Conservation (phyloP, 1,140 invertebrate species). For the Pseudomyrmex cubaensis region DNA sequence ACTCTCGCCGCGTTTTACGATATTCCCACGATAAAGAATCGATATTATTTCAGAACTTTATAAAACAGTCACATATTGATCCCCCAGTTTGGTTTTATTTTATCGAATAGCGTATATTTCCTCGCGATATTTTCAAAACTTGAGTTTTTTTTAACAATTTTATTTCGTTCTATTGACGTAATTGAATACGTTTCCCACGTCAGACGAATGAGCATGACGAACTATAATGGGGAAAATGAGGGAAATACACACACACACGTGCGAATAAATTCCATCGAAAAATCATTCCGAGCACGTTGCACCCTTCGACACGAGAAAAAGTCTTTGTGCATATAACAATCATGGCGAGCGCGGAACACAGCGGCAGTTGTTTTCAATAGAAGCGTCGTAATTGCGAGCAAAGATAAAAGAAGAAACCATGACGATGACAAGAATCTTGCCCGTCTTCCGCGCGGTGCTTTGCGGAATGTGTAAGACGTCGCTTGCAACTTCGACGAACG, state of each 20-base stretch:
- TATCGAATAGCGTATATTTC: too few relatives aligned
- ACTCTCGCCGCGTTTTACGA: neutral
- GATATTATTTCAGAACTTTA: neutral
- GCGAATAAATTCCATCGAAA: constrained; percentile 30
- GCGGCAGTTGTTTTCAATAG: constrained; percentile 70
- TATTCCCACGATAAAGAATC: neutral
- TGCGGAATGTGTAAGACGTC: constrained; percentile 58
- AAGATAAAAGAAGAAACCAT: constrained; percentile 71
- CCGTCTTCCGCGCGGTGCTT: constrained; percentile 33
- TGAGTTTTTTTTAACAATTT: neutral
- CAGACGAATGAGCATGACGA: constrained; percentile 7
- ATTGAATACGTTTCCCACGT: neutral
- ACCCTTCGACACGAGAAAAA: constrained; percentile 56
- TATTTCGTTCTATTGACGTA: too few relatives aligned
- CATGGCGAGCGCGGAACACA: constrained; percentile 23
- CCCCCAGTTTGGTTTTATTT: too few relatives aligned
- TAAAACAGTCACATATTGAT: too few relatives aligned
- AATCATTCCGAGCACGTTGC: constrained; percentile 38
- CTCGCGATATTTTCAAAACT: too few relatives aligned
- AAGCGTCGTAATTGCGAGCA: constrained; percentile 70
- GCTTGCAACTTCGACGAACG: constrained; percentile 36
- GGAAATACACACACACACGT: neutral
- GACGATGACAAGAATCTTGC: constrained; percentile 35
- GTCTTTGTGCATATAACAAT: constrained; percentile 68
- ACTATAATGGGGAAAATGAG: neutral